These are phyloP conservation scores for Slavum lentiscoides DNA, from an alignment of 2,888 invertebrate genomes.

Conservation along the genomic window DNA sequence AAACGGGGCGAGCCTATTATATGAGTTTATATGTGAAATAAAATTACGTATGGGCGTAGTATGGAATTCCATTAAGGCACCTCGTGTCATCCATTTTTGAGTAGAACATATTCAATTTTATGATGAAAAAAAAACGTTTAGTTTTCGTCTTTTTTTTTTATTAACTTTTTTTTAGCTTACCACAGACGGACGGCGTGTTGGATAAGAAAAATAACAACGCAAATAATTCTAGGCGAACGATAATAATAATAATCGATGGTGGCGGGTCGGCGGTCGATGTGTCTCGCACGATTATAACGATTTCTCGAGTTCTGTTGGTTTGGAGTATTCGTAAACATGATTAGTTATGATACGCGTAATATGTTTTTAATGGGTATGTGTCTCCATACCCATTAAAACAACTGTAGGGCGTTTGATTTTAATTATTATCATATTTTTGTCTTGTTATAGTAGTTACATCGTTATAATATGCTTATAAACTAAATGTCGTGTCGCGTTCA, in stretches of 20 bases:
- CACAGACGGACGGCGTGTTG: conserved; percentile 5
- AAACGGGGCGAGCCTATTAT: not conserved
- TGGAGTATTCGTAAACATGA: conserved; percentile 34
- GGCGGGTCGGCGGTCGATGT: not conserved
- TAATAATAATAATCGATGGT: conserved; percentile 3
- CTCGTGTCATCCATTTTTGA: not conserved
- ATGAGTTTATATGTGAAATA: conserved; percentile 5
- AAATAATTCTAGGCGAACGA: not conserved
- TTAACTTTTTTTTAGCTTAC: not conserved
- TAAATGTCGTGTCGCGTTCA: too few relatives aligned
- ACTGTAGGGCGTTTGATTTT: not conserved
- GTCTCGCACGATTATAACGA: conserved; percentile 10
- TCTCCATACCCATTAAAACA: not conserved
- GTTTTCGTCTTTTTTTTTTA: not conserved
- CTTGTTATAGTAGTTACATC: not conserved
- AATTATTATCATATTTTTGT: conserved; percentile 25
- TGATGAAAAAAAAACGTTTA: conserved; percentile 1
- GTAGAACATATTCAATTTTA: not conserved
- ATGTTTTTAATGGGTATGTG: conserved; percentile 17
- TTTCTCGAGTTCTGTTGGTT: conserved; percentile 3
- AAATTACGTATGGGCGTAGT: not conserved
- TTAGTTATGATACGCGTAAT: conserved; percentile 20
- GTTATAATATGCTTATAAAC: not conserved
- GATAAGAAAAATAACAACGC: not conserved
- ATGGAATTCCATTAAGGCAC: conserved; percentile 6